Base-by-base conservation (phyloP, 2,797 vertebrate species). In the Catharus ustulatus region DNA sequence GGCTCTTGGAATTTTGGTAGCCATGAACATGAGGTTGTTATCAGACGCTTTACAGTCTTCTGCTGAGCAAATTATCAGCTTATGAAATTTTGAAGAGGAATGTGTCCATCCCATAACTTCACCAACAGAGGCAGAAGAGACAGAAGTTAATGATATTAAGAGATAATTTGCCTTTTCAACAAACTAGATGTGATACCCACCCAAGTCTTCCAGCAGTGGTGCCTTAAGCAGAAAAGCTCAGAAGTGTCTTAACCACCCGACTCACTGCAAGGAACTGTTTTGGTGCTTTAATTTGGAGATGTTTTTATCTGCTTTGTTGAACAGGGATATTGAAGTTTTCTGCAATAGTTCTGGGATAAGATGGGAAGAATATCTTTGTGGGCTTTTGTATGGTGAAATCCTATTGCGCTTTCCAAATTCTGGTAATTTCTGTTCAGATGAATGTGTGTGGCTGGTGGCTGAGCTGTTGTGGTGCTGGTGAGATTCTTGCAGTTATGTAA, bases 1-100 rank as follows among this genome's bases (percentile, higher is more conserved):
- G 18, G 61, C 55, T 92, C 87, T 91, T 72, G 83, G 26, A 93
- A 66, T 46, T 76, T 84, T 20, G 8, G 27, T 87, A 92, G 36
- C 49, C 23, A n/a, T 55, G 42, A 90, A 29, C 11, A 19, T 36
- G 20, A 84, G 9, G 5, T 20, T 80, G 69, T 92, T 90, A 29
- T 48, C 27, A 14, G 79, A 83, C 2, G 1, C 30, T 46, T 90
- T 54, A 34, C 0, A 1, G 20, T 62, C 43, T 62, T 80, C 38
- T 66, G 29, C 54, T 88, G 14, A 72, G 24, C 4, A 17, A 32
- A 26, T 45, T 75, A 34, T 23, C 61, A 49, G 15, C 10, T 67
- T 46, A 64, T 3, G 5, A 49, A 42, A 75, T 75, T 64, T 62
- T 69, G 45, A 54, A 22, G 11, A 76, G 6, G 11, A 72, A 49